Evolutionary conservation across 2,888 invertebrate species (phyloP).

Genomic region (Heteropelma amictum): DNA sequence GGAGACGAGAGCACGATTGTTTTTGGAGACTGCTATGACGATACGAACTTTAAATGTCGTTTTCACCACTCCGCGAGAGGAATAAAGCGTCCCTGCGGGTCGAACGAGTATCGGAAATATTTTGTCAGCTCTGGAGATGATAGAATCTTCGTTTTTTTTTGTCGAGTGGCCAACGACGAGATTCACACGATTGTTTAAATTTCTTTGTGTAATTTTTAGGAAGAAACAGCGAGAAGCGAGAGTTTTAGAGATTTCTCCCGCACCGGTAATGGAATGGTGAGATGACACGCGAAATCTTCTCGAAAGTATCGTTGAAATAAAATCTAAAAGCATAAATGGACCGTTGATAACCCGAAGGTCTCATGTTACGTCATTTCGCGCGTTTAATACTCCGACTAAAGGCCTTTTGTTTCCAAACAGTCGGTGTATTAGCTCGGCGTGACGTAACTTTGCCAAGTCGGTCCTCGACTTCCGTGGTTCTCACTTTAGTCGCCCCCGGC

Average conservation of each 20-base stretch:
- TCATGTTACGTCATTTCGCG: neutral
- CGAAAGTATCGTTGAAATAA: no score
- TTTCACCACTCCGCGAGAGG: no score
- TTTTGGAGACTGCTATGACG: no score
- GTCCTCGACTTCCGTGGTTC: constrained; percentile 50
- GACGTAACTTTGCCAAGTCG: constrained; percentile 45
- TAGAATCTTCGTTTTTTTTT: neutral
- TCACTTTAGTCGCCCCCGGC: constrained; percentile 18
- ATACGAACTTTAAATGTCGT: no score
- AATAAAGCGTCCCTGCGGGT: no score
- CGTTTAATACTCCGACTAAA: neutral
- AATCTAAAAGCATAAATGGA: constrained; percentile 23
- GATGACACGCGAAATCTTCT: neutral
- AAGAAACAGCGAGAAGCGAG: neutral
- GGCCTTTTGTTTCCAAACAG: constrained; percentile 1
- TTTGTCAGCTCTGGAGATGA: neutral
- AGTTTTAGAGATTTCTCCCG: neutral
- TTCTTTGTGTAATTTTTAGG: neutral
- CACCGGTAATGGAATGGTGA: neutral
- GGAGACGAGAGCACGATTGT: no score
- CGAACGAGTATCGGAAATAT: no score
- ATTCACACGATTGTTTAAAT: neutral
- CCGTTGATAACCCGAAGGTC: constrained; percentile 15
- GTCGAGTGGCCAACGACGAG: neutral
- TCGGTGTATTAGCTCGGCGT: constrained; percentile 24